These are phyloP conservation scores for Philonicus albiceps DNA, from an alignment of 2,888 invertebrate species.

Conservation along the genomic window DNA sequence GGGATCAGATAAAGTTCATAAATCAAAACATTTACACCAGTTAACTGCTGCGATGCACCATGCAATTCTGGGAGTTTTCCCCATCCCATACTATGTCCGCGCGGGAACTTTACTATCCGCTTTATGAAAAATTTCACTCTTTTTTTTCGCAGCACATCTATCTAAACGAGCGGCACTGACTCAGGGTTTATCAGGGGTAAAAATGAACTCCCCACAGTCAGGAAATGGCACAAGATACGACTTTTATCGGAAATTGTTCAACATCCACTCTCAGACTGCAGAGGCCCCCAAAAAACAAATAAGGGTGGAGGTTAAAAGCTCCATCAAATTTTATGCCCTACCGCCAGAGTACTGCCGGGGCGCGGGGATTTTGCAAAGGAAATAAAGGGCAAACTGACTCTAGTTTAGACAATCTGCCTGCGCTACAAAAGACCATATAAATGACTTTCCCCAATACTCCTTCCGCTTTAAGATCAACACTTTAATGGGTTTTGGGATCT, in stretches of 20 bases:
- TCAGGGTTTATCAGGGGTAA: constrained; percentile 1
- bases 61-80: background rate
- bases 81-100: background rate
- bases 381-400: background rate
- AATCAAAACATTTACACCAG: constrained; percentile 29
- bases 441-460: background rate
- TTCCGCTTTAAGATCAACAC: constrained; percentile 20
- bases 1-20: constrained; percentile 24
- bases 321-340: constrained; percentile 30
- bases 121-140: constrained; percentile 16
- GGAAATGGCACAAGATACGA: constrained; percentile 32
- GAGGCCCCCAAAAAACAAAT: constrained; percentile 26
- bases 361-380: background rate
- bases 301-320: constrained; percentile 38
- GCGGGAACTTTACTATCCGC: background rate
- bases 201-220: background rate
- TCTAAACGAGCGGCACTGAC: constrained; percentile 25
- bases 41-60: constrained; percentile 27
- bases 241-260: constrained; percentile 38
- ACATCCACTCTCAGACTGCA: constrained; percentile 31
- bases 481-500: constrained; percentile 11
- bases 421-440: background rate
- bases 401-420: background rate
- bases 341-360: background rate
- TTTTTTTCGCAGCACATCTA: background rate